These are phyloP conservation scores for Proteles cristata DNA, from an alignment of 2,113 vertebrate genomes.

Conservation along the genomic window DNA sequence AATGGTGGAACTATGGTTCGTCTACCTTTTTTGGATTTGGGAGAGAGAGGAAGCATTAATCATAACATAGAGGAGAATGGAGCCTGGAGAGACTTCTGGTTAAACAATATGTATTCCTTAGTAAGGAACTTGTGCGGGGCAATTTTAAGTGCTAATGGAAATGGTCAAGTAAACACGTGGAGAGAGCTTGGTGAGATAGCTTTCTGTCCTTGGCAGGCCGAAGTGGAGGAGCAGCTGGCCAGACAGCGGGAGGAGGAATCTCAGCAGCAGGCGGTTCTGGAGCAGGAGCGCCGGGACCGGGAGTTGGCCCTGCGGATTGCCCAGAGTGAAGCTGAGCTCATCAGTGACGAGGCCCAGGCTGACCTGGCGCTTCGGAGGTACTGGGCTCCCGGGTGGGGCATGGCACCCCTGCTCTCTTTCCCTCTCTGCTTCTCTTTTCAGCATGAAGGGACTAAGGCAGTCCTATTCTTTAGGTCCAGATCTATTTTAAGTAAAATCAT, in stretches of 20 bases:
- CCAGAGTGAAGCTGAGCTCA: constrained; percentile 95
- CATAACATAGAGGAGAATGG: neutral
- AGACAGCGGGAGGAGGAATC: constrained; percentile 92
- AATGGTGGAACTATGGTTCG: neutral
- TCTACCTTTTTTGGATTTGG: neutral
- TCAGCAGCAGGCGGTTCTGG: constrained; percentile 91
- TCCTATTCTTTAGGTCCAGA: neutral
- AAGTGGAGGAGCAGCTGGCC: constrained; percentile 94
- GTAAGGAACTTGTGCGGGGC: neutral
- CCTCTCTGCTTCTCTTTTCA: neutral
- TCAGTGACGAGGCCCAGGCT: constrained; percentile 90
- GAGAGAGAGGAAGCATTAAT: neutral
- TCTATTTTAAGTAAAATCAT: neutral
- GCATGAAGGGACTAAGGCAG: neutral
- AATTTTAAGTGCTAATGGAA: neutral
- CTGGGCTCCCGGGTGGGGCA: neutral
- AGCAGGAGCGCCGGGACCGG: constrained; percentile 95
- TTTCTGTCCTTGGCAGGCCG: constrained; percentile 85
- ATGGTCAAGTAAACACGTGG: neutral
- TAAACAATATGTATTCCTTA: neutral
- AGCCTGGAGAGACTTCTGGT: neutral
- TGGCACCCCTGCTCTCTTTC: neutral
- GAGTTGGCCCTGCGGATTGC: constrained; percentile 97
- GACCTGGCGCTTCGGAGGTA: constrained; percentile 94
- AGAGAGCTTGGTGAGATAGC: neutral